Evolutionary conservation across 2,113 vertebrate genomes (phyloP).

Genomic region (Pycnonotus jocosus): DNA sequence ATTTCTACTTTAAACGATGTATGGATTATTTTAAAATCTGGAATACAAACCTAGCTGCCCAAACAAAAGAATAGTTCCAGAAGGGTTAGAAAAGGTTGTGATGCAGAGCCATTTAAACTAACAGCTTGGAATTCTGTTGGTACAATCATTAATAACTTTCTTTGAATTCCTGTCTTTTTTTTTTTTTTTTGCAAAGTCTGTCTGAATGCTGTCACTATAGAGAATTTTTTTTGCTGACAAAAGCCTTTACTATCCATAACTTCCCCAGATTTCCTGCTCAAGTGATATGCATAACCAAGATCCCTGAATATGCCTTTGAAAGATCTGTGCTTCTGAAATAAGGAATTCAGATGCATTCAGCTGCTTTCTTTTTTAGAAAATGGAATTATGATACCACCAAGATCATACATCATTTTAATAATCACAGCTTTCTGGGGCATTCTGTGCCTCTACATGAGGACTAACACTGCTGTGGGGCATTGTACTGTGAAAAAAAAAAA

Average conservation of each 20-base stretch:
- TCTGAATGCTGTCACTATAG: background rate
- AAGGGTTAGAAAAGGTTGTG: background rate
- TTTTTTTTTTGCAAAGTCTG: background rate
- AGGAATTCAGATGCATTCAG: background rate
- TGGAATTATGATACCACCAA: background rate
- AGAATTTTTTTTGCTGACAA: background rate
- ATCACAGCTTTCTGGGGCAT: background rate
- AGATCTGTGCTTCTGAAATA: background rate
- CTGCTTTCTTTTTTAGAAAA: background rate
- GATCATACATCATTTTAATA: background rate
- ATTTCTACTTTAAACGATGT: background rate
- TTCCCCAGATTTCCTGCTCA: background rate
- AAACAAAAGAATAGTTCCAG: background rate
- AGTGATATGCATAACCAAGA: background rate
- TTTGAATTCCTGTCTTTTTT: background rate
- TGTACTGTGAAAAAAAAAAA: background rate
- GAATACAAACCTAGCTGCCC: background rate
- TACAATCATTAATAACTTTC: background rate
- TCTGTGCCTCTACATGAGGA: fast-evolving
- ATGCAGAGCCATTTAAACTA: background rate
- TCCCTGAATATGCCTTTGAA: background rate
- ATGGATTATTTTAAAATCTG: background rate
- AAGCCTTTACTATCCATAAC: background rate
- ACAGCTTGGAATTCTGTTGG: background rate
- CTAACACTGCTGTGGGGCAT: background rate